Base-by-base conservation (phyloP, 2,888 invertebrate genomes). In the Pristionchus mayeri region DNA sequence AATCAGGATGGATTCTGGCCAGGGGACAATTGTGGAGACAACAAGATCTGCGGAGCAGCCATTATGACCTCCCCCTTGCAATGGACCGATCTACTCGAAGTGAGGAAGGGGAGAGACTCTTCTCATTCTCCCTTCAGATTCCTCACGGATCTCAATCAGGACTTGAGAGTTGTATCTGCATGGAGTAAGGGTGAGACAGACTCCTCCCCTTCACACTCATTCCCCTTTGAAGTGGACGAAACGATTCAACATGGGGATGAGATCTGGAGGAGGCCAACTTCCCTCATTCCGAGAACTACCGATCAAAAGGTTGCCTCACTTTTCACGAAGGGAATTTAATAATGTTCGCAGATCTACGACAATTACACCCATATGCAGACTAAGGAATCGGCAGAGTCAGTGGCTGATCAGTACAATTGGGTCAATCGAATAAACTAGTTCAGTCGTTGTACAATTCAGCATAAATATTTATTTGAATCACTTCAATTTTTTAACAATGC, bases 191-290 rank as follows among this genome's bases (percentile, higher is more conserved):
- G 88, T 87, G 21, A 85, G 86, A 84, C 60, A 13, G 2, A 6
- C 6, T 63, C 11, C 11, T 30, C 7, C 1, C 30, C 11, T 27
- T 63, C 18, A 63, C 11, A 63, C 1, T 3, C 27, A n/a, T 40
- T 4, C 18, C 2, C 6, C 84, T 87, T 88, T 80, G 76, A n/a
- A 89, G 89, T 85, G 54, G 90, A 90, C 80, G 87, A 90, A 30
- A 84, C 90, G 44, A 91, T 91, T 76, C 84, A 86, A 84, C 87
- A 87, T 87, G 84, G 86, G 13, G 88, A 90, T 82, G 75, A 86
- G n/a, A 88, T 89, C 2, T 90, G 90, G 90, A 89, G 88, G 13
- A 81, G 86, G n/a, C 88, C 89, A 16, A 91, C 90, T 16, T 88
- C 87, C 2, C 80, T 89, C 16, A 88, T 91, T 60, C 89, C 90